phyloP scores from a whole-genome alignment of 2,797 vertebrate genomes.

The Lutjanus argentimaculatus region DNA sequence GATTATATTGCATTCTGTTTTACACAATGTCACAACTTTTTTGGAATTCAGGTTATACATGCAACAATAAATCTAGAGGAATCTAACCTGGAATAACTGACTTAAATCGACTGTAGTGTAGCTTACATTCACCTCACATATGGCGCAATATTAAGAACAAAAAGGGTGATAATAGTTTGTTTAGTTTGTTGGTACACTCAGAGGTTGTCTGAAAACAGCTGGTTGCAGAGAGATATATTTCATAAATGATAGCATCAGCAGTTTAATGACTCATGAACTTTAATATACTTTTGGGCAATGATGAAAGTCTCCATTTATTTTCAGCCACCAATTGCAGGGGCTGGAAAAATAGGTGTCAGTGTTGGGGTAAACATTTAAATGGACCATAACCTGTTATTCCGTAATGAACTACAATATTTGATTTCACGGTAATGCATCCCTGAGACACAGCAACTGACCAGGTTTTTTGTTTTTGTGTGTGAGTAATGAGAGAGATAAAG shows the following conservation, averaged over 20 bases:
- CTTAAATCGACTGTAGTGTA: neutral
- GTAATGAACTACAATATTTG: constrained; percentile 4
- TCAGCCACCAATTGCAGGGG: neutral
- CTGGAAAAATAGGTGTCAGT: neutral
- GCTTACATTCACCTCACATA: neutral
- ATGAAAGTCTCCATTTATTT: constrained; percentile 29
- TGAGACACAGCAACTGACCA: neutral
- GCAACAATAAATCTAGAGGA: neutral
- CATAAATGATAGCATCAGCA: constrained; percentile 19
- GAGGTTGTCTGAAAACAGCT: neutral
- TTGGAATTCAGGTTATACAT: too few species aligned
- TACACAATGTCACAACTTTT: too few species aligned
- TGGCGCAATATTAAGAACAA: neutral
- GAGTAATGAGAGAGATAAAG: neutral
- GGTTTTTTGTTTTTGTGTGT: neutral
- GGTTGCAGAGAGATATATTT: neutral
- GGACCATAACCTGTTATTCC: neutral
- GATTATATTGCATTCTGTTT: too few species aligned
- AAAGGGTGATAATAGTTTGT: neutral
- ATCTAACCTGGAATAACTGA: neutral
- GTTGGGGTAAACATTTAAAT: constrained; percentile 15
- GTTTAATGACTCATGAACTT: constrained; percentile 37
- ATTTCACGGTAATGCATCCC: constrained; percentile 13
- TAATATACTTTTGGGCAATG: constrained; percentile 18
- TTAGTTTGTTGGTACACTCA: neutral